phyloP scores from a whole-genome alignment of 2,888 invertebrate genomes.

The Aproaerema taeniolella region DNA sequence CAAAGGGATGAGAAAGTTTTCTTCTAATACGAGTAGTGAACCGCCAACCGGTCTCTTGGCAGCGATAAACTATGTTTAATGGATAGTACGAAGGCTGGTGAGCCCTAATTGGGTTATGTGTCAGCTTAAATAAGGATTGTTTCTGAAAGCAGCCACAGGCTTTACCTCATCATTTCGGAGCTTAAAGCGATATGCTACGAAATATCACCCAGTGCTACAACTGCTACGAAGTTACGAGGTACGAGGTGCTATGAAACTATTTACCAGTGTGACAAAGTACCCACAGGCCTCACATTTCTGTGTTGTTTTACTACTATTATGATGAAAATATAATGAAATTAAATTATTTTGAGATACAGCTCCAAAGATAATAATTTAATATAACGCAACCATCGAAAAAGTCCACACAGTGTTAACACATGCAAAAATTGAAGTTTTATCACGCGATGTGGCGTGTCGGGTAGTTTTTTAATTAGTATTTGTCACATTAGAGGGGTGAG shows the following conservation, averaged over 20 bases:
- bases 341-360: too few species aligned
- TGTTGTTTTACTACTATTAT: too few species aligned
- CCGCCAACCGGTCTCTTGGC: slow-evolving; percentile 35
- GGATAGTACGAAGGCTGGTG: slow-evolving; percentile 32
- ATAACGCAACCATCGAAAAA: too few species aligned
- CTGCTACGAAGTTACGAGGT: neutral
- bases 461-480: slow-evolving; percentile 32
- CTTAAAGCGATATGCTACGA: too few species aligned
- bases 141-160: slow-evolving; percentile 17
- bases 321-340: too few species aligned
- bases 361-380: slow-evolving; percentile 13
- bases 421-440: slow-evolving; percentile 20
- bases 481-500: slow-evolving; percentile 28
- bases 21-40: slow-evolving; percentile 40
- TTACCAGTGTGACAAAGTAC: too few species aligned
- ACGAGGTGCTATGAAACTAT: too few species aligned
- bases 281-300: too few species aligned
- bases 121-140: slow-evolving; percentile 31
- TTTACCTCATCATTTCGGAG: too few species aligned
- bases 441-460: slow-evolving; percentile 41
- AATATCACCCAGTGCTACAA: too few species aligned
- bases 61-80: slow-evolving; percentile 42
- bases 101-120: slow-evolving; percentile 43
- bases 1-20: slow-evolving; percentile 41
- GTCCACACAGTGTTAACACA: slow-evolving; percentile 17